Evolutionary conservation across 2,113 vertebrate genomes (phyloP), one percentile per base, ranked within the genome.

Genomic region (Canis aureus): DNA sequence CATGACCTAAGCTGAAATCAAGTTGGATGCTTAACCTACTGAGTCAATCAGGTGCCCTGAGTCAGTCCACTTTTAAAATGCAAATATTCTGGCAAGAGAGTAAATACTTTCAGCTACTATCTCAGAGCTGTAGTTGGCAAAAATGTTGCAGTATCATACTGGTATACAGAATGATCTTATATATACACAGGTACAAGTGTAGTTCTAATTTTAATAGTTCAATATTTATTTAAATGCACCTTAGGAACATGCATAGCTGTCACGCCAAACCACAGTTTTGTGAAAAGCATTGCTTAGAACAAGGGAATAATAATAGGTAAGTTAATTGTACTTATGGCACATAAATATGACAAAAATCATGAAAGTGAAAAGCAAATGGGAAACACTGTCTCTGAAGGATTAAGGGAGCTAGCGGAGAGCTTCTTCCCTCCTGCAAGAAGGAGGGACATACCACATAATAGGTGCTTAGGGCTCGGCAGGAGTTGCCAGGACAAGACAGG

Each of bases 181-280:
- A 38, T n/a, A 53, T 38, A 83, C 62, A 88, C 13, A 81, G 27
- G 13, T n/a, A 73, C 93, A 60, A 9, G 29, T 73, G 67, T 53
- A 71, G 78, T 89, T 91, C 29, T 25, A 59, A 89, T 80, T 91
- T 83, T 76, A 93, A 35, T 43, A 95, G 67, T 71, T 93, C 20
- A 55, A 8, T 79, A 80, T 73, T 35, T 73, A 71, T 67, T 89
- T 92, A 62, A 94, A 60, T 55, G 43, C 3, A 73, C 51, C 64
- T 93, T 79, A 92, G 73, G 49, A 73, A 86, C 67, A 82, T 38
- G 8, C 1, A 29, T 53, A 79, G 35, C 25, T 84, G 83, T 51
- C 55, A 55, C 6, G 51, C 25, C 9, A 71, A 82, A 87, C 23
- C n/a, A 79, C 13, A 35, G 62, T 94, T 91, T 82, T 95, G 74